Conservation (phyloP, 2,888 invertebrate genomes). For the Plutella xylostella region DNA sequence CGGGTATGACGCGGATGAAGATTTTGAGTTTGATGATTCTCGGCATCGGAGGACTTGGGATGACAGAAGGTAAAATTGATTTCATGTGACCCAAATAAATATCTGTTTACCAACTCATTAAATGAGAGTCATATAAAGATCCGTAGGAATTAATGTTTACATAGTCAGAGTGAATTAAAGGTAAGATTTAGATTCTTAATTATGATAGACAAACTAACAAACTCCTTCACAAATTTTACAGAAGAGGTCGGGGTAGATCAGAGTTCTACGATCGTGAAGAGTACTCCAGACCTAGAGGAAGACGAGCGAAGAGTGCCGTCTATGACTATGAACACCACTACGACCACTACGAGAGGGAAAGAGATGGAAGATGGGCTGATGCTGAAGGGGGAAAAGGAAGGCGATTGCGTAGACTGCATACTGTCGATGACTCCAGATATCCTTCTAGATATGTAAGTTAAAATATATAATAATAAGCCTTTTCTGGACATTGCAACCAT, state of each 20-base stretch:
- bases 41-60: constrained; percentile 28
- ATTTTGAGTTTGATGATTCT: constrained; percentile 47
- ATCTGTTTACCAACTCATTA: too few relatives aligned
- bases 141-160: too few relatives aligned
- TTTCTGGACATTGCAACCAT: too few relatives aligned
- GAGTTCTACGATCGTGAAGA: constrained; percentile 44
- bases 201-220: too few relatives aligned
- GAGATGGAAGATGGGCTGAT: constrained; percentile 18
- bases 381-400: constrained; percentile 24
- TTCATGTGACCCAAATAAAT: too few relatives aligned
- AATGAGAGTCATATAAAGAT: too few relatives aligned
- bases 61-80: constrained; percentile 33
- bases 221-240: too few relatives aligned
- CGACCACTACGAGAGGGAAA: constrained; percentile 18
- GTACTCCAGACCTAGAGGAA: constrained; percentile 28
- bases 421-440: constrained; percentile 35
- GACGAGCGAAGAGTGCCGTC: constrained; percentile 46
- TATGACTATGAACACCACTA: constrained; percentile 38
- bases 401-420: constrained; percentile 38
- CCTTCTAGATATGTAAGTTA: constrained; percentile 10
- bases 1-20: constrained; percentile 57
- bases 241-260: constrained; percentile 41
- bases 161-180: too few relatives aligned
- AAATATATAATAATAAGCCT: too few relatives aligned
- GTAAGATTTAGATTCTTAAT: too few relatives aligned